These are phyloP conservation scores for Eledone cirrhosa DNA, from an alignment of 2,888 invertebrate species.

Conservation along the genomic window DNA sequence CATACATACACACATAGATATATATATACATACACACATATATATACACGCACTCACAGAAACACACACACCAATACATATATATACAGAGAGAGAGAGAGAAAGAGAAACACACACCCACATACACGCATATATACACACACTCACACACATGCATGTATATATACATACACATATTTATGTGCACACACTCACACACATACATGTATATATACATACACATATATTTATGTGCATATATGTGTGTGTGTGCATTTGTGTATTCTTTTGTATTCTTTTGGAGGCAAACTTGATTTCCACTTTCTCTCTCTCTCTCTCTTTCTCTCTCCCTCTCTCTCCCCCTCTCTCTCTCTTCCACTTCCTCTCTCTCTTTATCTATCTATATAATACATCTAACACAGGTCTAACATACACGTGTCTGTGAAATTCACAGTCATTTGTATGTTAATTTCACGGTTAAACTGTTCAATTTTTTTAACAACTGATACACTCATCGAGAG, in stretches of 20 bases:
- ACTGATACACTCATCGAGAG: too few relatives aligned
- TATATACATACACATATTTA: not conserved
- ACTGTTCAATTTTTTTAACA: too few relatives aligned
- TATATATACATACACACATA: not conserved
- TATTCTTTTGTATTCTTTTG: not conserved
- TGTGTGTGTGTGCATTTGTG: not conserved
- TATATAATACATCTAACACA: too few relatives aligned
- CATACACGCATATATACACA: not conserved
- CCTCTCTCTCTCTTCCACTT: too few relatives aligned
- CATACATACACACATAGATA: not conserved
- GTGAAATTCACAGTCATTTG: too few relatives aligned
- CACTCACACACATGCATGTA: not conserved
- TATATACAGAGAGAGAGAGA: not conserved
- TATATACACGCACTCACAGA: not conserved
- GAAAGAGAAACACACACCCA: not conserved
- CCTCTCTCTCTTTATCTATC: too few relatives aligned
- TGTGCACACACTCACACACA: not conserved
- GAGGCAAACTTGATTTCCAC: too few relatives aligned
- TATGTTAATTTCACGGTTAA: too few relatives aligned
- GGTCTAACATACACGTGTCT: too few relatives aligned
- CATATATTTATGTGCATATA: not conserved
- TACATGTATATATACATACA: not conserved
- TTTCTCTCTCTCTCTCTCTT: too few relatives aligned
- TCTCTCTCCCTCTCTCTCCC: too few relatives aligned
- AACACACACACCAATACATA: not conserved